Base-by-base conservation (phyloP, 2,888 invertebrate species). In the Epirrhoe alternata region DNA sequence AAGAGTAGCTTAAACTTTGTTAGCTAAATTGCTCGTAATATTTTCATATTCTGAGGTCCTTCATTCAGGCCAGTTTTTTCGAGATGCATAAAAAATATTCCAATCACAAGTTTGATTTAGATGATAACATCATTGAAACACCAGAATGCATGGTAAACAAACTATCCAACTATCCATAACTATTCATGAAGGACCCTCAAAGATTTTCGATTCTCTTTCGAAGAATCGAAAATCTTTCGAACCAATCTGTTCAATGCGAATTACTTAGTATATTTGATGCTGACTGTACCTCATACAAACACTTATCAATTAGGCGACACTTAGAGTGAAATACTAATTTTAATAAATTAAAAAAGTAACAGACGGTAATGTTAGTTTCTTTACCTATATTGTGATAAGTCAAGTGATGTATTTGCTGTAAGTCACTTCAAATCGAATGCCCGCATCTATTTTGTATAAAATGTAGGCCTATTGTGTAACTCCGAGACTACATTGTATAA, bases 261-360 rank as follows among this genome's bases (percentile, higher is more conserved):
- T 45, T 53, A 55, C 38, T 61, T 7, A 55, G 17, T 63, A 45
- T 55, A 51, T 58, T 54, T 62, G 51, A 38, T 50, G 31, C 51
- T 31, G 59, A 38, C 59, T 59, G 51, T 24, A 90, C 88, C 86
- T 83, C 82, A 84, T 86, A 86, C 77, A 84, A 85, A 83, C 79
- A 82, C 85, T 82, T 86, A 88, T 77, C 74, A 71, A 79, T 77
- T 81, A 88, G 82, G 81, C 83, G 86, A 89, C 88, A 87, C 87
- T 87, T 88, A 85, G 60, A 86, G 85, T 87, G 84, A 83, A 76
- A 73, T 76, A 71, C 75, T 77, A 73, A 75, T 42, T 77, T 75
- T 73, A 66, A 71, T 67, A 70, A 71, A 71, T 69, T 72, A 71
- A 33, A 69, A n/a, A 66, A 60, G 74, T 73, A 72, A 77, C 79